Base-by-base conservation (phyloP, 1,140 invertebrate species). In the Drosophila pseudoobscura region DNA sequence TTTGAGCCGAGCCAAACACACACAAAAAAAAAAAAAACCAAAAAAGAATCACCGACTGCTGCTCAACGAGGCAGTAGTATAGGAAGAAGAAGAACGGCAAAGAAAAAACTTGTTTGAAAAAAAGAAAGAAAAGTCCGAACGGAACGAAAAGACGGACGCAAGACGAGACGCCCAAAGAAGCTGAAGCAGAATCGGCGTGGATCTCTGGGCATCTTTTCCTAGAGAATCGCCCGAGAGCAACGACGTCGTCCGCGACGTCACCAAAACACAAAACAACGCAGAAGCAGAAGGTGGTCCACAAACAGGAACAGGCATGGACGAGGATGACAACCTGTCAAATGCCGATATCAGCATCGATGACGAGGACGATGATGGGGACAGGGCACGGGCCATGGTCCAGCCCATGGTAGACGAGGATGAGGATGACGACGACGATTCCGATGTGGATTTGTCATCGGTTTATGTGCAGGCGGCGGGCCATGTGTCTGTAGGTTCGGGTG, bases 251-350 rank as follows among this genome's bases (percentile, higher is more conserved):
- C 43, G 59, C 82, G 78, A 87, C 82, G 78, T 80, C 82, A 87
- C 62, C 82, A 76, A 87, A 75, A 64, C 59, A 71, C 59, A 52
- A 76, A 52, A 75, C 31, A 62, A 52, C 39, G 20, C 39, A 51
- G 22, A 43, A 39, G 13, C 24, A 52, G 11, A 39, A 39, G 35
- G 35, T 39, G 35, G 35, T 49, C 41, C 26, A 41, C 26, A 35
- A 20, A 51, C 69, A 83, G 60, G 55, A 45, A 39, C 64, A 89
- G 58, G 35, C 68, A 90, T 90, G 88, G 88, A 90, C 69, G 87
- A 90, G 65, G 87, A 90, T 80, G 83, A 90, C 66, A 90, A 88
- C 70, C 58, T 88, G 56, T 90, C 87, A 47, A 89, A 87, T 83
- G 78, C 75, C 62, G 83, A 90, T 62, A 90, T 90, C 57, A 88